phyloP scores from a whole-genome alignment of 2,113 vertebrate species.

The Thamnaconus septentrionalis region DNA sequence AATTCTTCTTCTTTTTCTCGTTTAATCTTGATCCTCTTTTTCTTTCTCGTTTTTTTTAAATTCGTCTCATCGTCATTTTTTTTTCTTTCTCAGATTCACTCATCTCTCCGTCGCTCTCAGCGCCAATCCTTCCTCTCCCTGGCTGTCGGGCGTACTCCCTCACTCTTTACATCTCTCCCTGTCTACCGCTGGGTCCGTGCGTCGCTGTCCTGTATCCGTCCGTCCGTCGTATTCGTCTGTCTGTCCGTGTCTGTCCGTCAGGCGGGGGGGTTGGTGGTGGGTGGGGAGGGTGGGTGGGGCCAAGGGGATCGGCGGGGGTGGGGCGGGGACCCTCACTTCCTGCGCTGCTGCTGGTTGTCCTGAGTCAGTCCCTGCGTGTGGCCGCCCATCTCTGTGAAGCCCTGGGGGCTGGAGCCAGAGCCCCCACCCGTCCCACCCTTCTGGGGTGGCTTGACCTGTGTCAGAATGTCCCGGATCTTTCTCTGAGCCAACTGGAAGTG shows the following conservation, averaged over 20 bases:
- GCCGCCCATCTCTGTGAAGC: constrained; percentile 68
- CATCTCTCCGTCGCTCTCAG: constrained; percentile 29
- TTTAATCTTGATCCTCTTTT: constrained; percentile 47
- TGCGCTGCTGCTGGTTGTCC: constrained; percentile 70
- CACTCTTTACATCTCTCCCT: constrained; percentile 66
- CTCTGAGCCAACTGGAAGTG: constrained; percentile 87
- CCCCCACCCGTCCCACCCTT: constrained; percentile 83
- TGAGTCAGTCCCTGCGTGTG: constrained; percentile 67
- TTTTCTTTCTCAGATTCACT: constrained; percentile 26
- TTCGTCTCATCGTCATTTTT: constrained; percentile 61
- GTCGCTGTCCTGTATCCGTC: constrained; percentile 69
- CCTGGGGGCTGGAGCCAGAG: constrained; percentile 67
- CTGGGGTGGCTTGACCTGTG: constrained; percentile 91
- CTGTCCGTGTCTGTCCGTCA: constrained; percentile 52
- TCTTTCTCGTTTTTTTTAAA: constrained; percentile 16
- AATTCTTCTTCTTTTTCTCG: constrained; percentile 48
- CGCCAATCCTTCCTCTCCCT: constrained; percentile 44
- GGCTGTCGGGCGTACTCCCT: constrained; percentile 54
- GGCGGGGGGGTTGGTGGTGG: constrained; percentile 12
- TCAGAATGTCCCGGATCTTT: constrained; percentile 95
- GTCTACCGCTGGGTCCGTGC: constrained; percentile 74
- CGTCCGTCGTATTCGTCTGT: constrained; percentile 49
- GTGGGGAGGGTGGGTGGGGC: constrained; percentile 9
- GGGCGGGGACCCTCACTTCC: constrained; percentile 78
- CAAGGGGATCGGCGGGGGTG: constrained; percentile 2